Evolutionary conservation across 1,140 invertebrate genomes (phyloP), one percentile per base, ranked within the genome.

Genomic region (Cheumatopsyche charites): DNA sequence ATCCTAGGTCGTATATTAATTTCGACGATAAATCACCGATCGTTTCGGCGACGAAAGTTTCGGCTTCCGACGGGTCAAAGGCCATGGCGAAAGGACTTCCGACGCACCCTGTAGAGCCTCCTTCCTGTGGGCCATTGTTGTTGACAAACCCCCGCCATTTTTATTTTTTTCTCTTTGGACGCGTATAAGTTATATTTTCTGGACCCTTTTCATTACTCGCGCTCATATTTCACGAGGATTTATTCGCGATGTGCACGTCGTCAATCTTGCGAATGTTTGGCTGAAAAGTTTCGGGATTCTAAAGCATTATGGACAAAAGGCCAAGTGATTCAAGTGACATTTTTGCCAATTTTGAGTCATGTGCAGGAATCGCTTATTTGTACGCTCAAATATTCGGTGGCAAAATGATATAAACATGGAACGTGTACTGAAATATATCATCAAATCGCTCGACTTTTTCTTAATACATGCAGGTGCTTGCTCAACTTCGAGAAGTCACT

Each of bases 111-210:
- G 29, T 36, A 36, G 73, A 65, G 62, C 23, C 63, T 62, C 58
- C 74, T 75, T 75, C 74, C 74, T n/a, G 74, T n/a, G 70, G 29
- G 71, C 74, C 74, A 73, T 75, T 73, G 71, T 68, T 68, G 66
- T 68, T 68, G 66, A 68, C 66, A 68, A 68, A 68, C 66, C 66
- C 25, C 55, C 66, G 47, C 43, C 55, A 25, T 29, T 68, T 13
- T 9, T 58, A 7, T 68, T 68, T 68, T 68, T 68, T 68, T 63
- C 62, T 6, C 41, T 47, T 5, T 45, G 19, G 2, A 13, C 25
- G 47, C 25, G 55, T 45, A 68, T 68, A 68, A 25, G 17, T 68
- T 68, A 68, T 58, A 55, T 66, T 66, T 19, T 26, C 49, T 52
- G 23, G 55, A 68, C 66, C 66, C 66, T 68, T 55, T 66, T 66